Base-by-base conservation (phyloP, 2,888 invertebrate genomes). In the Nymphalis polychloros region DNA sequence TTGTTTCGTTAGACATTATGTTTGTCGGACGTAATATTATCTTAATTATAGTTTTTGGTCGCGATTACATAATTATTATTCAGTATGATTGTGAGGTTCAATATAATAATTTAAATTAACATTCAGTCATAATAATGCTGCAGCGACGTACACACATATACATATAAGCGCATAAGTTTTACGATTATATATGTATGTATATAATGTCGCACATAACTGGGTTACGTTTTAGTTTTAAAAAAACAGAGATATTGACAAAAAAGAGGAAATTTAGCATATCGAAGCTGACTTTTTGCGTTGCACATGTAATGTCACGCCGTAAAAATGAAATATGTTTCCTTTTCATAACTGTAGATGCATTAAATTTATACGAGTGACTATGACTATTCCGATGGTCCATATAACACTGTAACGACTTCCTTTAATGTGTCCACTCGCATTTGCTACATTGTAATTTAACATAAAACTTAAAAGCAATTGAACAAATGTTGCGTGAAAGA, bases 281-380 rank as follows among this genome's bases (percentile, higher is more conserved):
- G 64, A 64, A 64, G 55, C 61, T 17, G 61, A 68, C 69, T 68
- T 70, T 68, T 70, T 71, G 68, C 72, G 57, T 61, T 72, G 70
- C 67, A 69, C 70, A 78, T 81, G 79, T 81, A 82, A 80, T 82
- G 83, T 83, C 77, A 78, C 77, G 67, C 78, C 81, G 82, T 87
- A 87, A 87, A 84, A 85, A 85, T 84, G 83, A 84, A 84, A 86
- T 84, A 81, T 84, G 80, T 84, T 84, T 85, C 83, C 83, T 82
- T 81, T 79, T 80, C 80, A 82, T 81, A 78, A 79, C 80, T 81
- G 81, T 76, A 77, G 81, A 82, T 81, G 78, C 83, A 85, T 87
- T 84, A 86, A 86, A 84, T 84, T 84, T 86, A 84, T 83, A 84
- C 75, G 82, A 79, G 81, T 75, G 81, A 75, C 78, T 79, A 78